A percentile compares a stretch with the other conserved stretches of the same genome.
These are phyloP conservation scores for Centropyge bicolor DNA, from an alignment of 2,797 vertebrate genomes.

Conservation along the genomic window DNA sequence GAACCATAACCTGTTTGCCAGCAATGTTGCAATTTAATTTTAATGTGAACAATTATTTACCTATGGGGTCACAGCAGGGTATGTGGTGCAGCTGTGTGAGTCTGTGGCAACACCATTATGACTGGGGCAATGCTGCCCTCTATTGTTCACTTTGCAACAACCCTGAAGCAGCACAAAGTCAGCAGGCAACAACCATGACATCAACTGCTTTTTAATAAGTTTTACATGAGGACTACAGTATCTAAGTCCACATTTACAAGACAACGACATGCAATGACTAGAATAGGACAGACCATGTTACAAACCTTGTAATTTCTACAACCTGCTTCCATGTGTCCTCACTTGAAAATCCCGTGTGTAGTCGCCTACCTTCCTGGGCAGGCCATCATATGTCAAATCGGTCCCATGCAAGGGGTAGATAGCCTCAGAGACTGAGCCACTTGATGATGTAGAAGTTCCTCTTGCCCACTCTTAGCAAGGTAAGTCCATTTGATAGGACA, in stretches of 20 bases:
- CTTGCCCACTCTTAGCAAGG: slow-evolving; percentile 93
- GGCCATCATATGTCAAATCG: slow-evolving; percentile 34
- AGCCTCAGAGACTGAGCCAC: slow-evolving; percentile 90
- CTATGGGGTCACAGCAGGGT: slow-evolving; percentile 59
- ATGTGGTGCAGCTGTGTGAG: slow-evolving; percentile 29
- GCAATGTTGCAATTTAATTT: slow-evolving; percentile 63
- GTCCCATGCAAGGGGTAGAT: background rate
- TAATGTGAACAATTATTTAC: slow-evolving; percentile 64
- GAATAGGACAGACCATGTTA: background rate
- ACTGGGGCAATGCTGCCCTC: slow-evolving; percentile 63
- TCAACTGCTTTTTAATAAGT: slow-evolving; percentile 61
- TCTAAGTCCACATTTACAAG: slow-evolving; percentile 58
- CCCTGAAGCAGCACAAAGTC: slow-evolving; percentile 9
- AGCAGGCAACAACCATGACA: slow-evolving; percentile 30
- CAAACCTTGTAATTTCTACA: background rate
- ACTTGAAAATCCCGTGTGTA: slow-evolving; percentile 14
- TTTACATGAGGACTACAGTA: slow-evolving; percentile 39
- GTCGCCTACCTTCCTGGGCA: slow-evolving; percentile 62
- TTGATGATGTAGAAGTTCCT: slow-evolving; percentile 95
- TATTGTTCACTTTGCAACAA: slow-evolving; percentile 41
- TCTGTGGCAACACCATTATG: background rate
- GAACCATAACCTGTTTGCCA: slow-evolving; percentile 36
- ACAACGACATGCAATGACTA: background rate
- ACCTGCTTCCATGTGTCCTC: slow-evolving; percentile 30
- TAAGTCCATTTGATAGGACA: slow-evolving; percentile 94